phyloP scores from a whole-genome alignment of 2,888 invertebrate genomes.

The Halocaridina rubra region DNA sequence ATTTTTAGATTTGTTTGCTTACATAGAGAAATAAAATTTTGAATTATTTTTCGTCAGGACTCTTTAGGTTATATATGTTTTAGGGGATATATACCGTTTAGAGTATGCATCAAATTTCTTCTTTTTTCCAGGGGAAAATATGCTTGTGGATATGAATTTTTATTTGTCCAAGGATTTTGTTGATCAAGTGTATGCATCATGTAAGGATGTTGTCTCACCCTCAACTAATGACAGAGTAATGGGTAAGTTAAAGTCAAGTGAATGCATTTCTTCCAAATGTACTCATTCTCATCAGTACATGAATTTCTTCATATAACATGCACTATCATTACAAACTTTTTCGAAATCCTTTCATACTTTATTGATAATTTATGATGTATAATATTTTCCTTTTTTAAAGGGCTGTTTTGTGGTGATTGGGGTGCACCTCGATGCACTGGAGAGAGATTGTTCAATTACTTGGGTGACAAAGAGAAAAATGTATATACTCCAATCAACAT shows the following conservation, averaged over 20 bases:
- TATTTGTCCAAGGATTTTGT: constrained; percentile 56
- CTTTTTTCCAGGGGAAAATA: constrained; percentile 26
- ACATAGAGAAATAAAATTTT: too few species aligned
- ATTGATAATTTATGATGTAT: too few species aligned
- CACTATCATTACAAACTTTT: too few species aligned
- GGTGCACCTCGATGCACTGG: constrained; percentile 59
- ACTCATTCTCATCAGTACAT: too few species aligned
- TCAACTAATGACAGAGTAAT: constrained; percentile 60
- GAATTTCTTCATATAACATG: too few species aligned
- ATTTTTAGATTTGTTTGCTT: too few species aligned
- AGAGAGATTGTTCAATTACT: constrained; percentile 65
- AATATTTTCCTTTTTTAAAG: too few species aligned
- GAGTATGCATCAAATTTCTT: too few species aligned
- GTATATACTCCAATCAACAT: constrained; percentile 78
- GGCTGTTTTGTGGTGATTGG: constrained; percentile 61
- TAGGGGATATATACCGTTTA: too few species aligned
- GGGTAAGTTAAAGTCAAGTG: constrained; percentile 31
- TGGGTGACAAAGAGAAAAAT: constrained; percentile 66
- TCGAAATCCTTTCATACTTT: too few species aligned
- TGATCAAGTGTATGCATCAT: constrained; percentile 56
- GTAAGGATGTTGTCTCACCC: constrained; percentile 50
- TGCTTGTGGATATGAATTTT: constrained; percentile 55
- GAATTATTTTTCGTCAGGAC: too few species aligned
- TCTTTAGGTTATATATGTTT: too few species aligned
- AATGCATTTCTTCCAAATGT: background rate